Evolutionary conservation across 2,888 invertebrate species (phyloP), one percentile per base, ranked within the genome.

Genomic region (Scaptomyza tumidula): DNA sequence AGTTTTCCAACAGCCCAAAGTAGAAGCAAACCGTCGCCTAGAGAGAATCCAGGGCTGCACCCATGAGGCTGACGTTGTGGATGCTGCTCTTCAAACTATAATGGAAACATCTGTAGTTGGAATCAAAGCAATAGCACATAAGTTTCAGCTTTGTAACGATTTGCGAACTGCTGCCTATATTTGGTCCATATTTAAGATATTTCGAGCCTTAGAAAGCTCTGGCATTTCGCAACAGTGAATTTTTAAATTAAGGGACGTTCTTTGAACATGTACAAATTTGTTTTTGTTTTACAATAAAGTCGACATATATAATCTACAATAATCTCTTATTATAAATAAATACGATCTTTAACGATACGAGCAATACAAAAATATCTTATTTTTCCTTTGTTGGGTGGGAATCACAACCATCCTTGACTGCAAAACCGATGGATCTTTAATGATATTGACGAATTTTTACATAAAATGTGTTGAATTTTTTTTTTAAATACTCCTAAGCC

Each of bases 41-140:
- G 59, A 63, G 44, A 48, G 31, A 10, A 81, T 91, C 5, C 78
- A 86, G 0, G 88, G 90, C 33, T 91, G 91, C 54, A 91, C 99
- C 68, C 98, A 97, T 50, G 99, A 99, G 92, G 98, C 99, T 90
- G 99, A 99, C 91, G 99, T 99, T 88, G 99, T 99, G 13, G 98
- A 99, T 93, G 98, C 98, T 75, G 99, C 99, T 65, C 94, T 99
- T 55, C 98, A 98, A 91, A 98, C 98, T 92, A 98, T 99, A 55
- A 99, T 99, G 98, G 98, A 98, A 92, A 93, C 97, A 89, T 98
- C 99, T 45, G 98, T 98, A 55, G 95, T 95, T 93, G 98, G 98
- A 91, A 98, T 99, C 86, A 98, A 98, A 96, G 95, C 95, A 92
- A 97, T 97, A 37, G 96, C 97, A 29, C 94, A 96, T 94, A 96